Conservation (phyloP, 2,113 vertebrate species). For the Sminthopsis crassicaudata region DNA sequence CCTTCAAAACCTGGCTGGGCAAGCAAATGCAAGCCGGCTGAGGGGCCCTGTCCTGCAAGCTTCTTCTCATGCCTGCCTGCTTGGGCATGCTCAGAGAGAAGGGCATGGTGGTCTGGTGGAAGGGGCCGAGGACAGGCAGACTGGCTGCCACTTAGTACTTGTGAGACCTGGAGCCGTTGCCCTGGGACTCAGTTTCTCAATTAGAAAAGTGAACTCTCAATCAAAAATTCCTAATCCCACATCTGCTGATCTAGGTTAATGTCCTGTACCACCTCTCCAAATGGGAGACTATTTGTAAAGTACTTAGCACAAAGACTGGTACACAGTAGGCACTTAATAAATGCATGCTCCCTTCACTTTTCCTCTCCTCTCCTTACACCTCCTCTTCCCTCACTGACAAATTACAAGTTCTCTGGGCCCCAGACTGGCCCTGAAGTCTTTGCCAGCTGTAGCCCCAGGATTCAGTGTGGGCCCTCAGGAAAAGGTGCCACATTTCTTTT, state of each 20-base stretch:
- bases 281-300: neutral
- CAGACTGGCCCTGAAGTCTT: neutral
- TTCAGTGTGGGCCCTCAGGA: neutral
- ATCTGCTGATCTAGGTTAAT: neutral
- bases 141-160: neutral
- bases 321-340: neutral
- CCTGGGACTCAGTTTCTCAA: neutral
- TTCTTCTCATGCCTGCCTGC: neutral
- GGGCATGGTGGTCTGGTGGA: too few species aligned
- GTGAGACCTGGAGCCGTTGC: neutral
- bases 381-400: neutral
- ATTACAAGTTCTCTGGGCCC: too few species aligned
- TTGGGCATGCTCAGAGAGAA: neutral
- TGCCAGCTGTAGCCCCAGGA: too few species aligned
- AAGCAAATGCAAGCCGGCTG: slow-evolving; percentile 25
- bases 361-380: neutral
- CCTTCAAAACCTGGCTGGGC: neutral
- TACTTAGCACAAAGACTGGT: neutral
- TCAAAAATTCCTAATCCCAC: neutral
- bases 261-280: neutral
- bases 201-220: neutral
- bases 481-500: neutral
- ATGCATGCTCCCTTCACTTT: neutral
- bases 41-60: slow-evolving; percentile 8
- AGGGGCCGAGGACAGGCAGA: neutral